phyloP scores from a whole-genome alignment of 2,888 invertebrate genomes.

The Sabellastarte sp. region DNA sequence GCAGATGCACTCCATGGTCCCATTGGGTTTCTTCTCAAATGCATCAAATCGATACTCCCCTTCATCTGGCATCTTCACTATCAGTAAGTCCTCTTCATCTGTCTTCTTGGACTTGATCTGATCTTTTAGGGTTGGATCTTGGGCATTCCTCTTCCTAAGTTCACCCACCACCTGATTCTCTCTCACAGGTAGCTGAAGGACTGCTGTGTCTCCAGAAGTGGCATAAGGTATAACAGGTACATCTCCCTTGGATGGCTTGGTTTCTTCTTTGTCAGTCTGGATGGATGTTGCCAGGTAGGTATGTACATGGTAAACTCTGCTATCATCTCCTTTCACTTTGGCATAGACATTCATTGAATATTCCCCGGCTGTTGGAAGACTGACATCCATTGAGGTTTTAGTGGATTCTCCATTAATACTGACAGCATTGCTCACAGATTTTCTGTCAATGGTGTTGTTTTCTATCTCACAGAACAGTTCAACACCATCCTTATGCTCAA shows the following conservation, averaged over 20 bases:
- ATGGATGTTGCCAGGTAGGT: constrained; percentile 13
- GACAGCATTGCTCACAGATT: constrained; percentile 33
- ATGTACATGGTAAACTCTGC: constrained; percentile 21
- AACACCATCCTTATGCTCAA: constrained; percentile 38
- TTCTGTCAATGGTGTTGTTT: constrained; percentile 37
- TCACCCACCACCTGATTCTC: constrained; percentile 31
- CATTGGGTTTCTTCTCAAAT: constrained; percentile 26
- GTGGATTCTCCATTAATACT: constrained; percentile 34
- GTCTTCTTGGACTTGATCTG: constrained; percentile 26
- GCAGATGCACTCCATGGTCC: constrained; percentile 2
- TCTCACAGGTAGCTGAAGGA: background rate
- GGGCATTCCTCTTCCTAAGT: constrained; percentile 43
- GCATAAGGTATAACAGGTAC: background rate
- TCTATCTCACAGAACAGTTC: constrained; percentile 49
- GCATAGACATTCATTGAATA: constrained; percentile 52
- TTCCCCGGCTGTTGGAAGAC: constrained; percentile 45
- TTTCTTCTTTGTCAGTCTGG: constrained; percentile 1
- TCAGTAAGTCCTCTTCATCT: constrained; percentile 37
- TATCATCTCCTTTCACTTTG: constrained; percentile 34
- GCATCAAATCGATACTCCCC: constrained; percentile 49
- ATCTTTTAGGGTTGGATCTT: constrained; percentile 37
- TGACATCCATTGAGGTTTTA: constrained; percentile 44
- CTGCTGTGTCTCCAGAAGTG: background rate
- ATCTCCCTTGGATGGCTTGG: background rate
- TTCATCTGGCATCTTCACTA: constrained; percentile 41